These are phyloP conservation scores for Melanotaenia maccullochi DNA, from an alignment of 2,797 vertebrate species.

Conservation along the genomic window DNA sequence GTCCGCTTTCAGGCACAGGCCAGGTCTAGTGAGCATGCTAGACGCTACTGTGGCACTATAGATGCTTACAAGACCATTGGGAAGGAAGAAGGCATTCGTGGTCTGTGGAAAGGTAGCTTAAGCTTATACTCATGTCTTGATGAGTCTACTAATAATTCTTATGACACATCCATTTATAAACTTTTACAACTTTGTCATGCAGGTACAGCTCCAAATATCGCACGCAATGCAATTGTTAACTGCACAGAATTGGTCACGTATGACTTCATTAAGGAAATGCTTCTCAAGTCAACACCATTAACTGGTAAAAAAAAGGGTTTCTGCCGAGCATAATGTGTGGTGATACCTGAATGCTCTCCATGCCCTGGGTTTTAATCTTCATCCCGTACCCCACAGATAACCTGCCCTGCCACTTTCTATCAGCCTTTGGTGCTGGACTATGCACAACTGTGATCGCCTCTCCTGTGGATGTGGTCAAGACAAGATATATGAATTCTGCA, in stretches of 20 bases:
- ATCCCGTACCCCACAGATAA: slow-evolving; percentile 78
- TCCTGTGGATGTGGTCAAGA: slow-evolving; percentile 86
- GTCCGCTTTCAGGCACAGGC: slow-evolving; percentile 91
- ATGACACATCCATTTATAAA: background rate
- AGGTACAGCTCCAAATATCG: slow-evolving; percentile 89
- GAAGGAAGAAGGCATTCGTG: slow-evolving; percentile 88
- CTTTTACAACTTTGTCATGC: background rate
- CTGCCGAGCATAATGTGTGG: background rate
- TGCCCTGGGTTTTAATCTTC: background rate
- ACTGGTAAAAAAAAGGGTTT: slow-evolving; percentile 77
- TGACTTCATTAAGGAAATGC: slow-evolving; percentile 88
- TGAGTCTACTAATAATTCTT: background rate
- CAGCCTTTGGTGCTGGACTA: slow-evolving; percentile 86
- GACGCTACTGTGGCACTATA: slow-evolving; percentile 87
- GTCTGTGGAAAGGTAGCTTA: slow-evolving; percentile 91
- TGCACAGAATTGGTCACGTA: slow-evolving; percentile 91
- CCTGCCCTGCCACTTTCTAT: slow-evolving; percentile 87
- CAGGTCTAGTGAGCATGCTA: slow-evolving; percentile 53
- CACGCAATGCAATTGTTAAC: slow-evolving; percentile 89
- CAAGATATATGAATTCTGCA: slow-evolving; percentile 92
- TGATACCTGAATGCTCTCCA: background rate
- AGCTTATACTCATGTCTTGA: background rate
- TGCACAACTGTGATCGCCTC: slow-evolving; percentile 86
- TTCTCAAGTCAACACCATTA: slow-evolving; percentile 84
- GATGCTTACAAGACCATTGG: slow-evolving; percentile 92